Percentiles rank a stretch among this genome's conserved stretches.
These are phyloP conservation scores for Akabosia matsudoensis DNA, from an alignment of 1,140 invertebrate genomes.

Conservation along the genomic window DNA sequence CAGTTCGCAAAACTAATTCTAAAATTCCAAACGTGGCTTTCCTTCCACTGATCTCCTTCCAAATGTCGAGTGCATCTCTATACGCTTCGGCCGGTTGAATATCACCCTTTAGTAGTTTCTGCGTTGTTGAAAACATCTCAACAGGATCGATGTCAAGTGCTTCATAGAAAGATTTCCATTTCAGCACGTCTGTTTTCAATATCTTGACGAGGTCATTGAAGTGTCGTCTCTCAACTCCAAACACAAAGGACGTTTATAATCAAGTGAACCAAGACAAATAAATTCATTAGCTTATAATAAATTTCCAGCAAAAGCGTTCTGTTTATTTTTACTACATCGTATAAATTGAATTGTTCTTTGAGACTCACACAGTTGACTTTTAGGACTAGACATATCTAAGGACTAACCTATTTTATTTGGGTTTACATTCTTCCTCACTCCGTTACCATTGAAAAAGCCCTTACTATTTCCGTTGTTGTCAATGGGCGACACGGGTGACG, in stretches of 20 bases:
- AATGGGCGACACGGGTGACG: not conserved
- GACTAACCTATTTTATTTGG: not conserved
- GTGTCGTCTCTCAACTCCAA: slow-evolving; percentile 33
- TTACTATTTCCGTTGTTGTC: not conserved
- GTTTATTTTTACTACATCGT: not conserved
- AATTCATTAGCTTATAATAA: not conserved
- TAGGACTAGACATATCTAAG: not conserved
- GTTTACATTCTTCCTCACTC: not conserved
- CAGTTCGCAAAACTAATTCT: not conserved
- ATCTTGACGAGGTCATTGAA: slow-evolving; percentile 35
- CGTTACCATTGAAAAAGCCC: not conserved
- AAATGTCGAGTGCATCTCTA: slow-evolving; percentile 30
- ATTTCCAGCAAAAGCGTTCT: no score
- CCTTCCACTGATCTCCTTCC: slow-evolving; percentile 31
- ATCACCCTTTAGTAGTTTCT: slow-evolving; percentile 18
- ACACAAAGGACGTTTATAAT: not conserved
- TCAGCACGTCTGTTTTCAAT: slow-evolving; percentile 15
- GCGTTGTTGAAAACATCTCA: slow-evolving; percentile 33
- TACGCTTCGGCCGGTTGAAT: slow-evolving; percentile 21
- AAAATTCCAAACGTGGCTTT: slow-evolving; percentile 28
- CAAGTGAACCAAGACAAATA: not conserved
- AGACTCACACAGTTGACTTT: no score
- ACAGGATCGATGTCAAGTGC: slow-evolving; percentile 25
- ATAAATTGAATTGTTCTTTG: no score
- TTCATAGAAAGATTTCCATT: slow-evolving; percentile 31